Conservation (phyloP, 2,888 invertebrate species). For the Epicampocera succincta region DNA sequence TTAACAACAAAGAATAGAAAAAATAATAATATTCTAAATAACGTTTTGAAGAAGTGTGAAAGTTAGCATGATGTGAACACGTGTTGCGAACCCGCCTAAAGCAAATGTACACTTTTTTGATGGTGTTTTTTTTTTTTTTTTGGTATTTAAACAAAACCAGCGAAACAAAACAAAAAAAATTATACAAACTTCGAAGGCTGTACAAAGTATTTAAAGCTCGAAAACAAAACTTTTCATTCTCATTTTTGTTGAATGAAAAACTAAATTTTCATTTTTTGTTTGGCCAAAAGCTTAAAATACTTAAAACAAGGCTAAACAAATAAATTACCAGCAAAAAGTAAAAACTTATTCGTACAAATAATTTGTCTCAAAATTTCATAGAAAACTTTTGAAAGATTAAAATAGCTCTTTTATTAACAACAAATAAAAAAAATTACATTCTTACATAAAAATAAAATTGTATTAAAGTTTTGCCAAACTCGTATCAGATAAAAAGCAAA, state of each 20-base stretch:
- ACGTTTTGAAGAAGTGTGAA: not conserved
- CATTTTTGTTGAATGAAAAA: not conserved
- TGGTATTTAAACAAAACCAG: not conserved
- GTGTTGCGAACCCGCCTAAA: not conserved
- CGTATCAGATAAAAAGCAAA: constrained; percentile 6
- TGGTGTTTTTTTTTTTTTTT: too few relatives aligned
- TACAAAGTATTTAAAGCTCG: constrained; percentile 45
- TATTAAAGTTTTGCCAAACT: constrained; percentile 25
- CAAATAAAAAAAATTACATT: constrained; percentile 12
- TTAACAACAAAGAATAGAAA: too few relatives aligned
- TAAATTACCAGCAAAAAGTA: constrained; percentile 33
- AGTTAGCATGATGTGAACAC: not conserved
- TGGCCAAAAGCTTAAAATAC: constrained; percentile 35
- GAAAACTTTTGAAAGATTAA: constrained; percentile 35
- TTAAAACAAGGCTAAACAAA: constrained; percentile 49
- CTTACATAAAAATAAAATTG: constrained; percentile 10
- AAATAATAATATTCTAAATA: too few relatives aligned
- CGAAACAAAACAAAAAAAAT: not conserved
- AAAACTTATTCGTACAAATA: not conserved
- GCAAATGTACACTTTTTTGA: not conserved
- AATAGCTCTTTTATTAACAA: constrained; percentile 30
- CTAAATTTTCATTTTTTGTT: constrained; percentile 19
- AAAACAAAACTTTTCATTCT: constrained; percentile 28
- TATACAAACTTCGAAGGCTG: constrained; percentile 48
- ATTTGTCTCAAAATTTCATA: constrained; percentile 39